Conservation (phyloP, 2,888 invertebrate species). For the Proisotoma minuta region DNA sequence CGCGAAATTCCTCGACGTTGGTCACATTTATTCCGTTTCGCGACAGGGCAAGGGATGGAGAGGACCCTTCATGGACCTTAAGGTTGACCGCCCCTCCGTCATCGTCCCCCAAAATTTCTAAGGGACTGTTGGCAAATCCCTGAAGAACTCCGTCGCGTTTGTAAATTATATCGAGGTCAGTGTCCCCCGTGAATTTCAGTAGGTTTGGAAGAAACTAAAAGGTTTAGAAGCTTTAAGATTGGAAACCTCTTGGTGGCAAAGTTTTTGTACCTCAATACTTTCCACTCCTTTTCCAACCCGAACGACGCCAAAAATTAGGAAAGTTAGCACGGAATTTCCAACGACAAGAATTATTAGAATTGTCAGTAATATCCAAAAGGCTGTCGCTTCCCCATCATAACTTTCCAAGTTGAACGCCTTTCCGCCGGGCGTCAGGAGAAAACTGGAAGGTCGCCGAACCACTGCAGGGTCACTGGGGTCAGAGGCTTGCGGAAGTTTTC, state of each 20-base stretch:
- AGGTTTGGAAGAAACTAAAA: slow-evolving; percentile 60
- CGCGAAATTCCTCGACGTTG: slow-evolving; percentile 64
- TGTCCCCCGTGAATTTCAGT: slow-evolving; percentile 71
- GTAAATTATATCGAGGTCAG: slow-evolving; percentile 70
- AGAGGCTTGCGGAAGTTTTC: neutral
- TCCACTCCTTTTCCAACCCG: slow-evolving; percentile 74
- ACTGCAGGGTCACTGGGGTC: neutral
- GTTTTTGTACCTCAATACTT: slow-evolving; percentile 73
- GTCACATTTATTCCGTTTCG: slow-evolving; percentile 65
- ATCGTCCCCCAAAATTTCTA: slow-evolving; percentile 54
- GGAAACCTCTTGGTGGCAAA: too few relatives aligned
- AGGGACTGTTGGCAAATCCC: slow-evolving; percentile 58
- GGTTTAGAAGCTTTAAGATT: slow-evolving; percentile 50
- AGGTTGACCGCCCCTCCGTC: slow-evolving; percentile 49
- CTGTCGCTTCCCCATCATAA: slow-evolving; percentile 57
- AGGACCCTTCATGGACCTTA: slow-evolving; percentile 47
- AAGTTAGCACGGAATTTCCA: slow-evolving; percentile 73
- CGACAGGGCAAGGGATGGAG: slow-evolving; percentile 56
- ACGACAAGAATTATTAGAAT: slow-evolving; percentile 65
- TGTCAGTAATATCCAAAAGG: slow-evolving; percentile 69
- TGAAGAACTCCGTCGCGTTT: slow-evolving; percentile 66
- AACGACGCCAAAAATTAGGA: slow-evolving; percentile 74
- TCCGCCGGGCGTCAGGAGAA: slow-evolving; percentile 37
- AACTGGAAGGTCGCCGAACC: slow-evolving; percentile 26
- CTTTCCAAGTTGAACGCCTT: slow-evolving; percentile 38